Percentiles rank a stretch among this genome's conserved stretches.
Conservation (phyloP, 1,140 invertebrate species). For the Wiebesia pumilae region DNA sequence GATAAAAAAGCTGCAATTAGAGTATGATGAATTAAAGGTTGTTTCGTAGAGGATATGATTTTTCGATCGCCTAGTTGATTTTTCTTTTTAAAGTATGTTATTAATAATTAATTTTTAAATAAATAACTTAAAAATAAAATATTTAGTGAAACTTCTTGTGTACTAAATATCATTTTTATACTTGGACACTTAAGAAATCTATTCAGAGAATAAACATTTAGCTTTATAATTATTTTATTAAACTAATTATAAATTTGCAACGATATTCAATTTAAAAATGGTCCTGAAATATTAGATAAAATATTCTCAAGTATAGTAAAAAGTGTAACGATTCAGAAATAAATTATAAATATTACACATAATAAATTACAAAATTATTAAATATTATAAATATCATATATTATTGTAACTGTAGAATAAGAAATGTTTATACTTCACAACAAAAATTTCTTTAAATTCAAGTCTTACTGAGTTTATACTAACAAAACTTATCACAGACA, state of each 20-base stretch:
- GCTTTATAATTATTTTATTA: neutral
- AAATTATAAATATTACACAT: neutral
- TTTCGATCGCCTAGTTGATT: neutral
- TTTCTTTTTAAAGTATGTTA: neutral
- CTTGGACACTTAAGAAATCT: neutral
- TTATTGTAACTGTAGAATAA: neutral
- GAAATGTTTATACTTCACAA: no score
- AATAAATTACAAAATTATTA: neutral
- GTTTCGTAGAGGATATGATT: neutral
- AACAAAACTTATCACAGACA: neutral
- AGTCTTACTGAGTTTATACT: neutral
- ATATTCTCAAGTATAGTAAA: no score
- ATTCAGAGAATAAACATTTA: neutral
- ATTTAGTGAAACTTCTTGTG: no score
- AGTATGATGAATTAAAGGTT: neutral
- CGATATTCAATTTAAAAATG: neutral
- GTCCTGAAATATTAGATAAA: neutral
- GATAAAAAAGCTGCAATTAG: constrained; percentile 7
- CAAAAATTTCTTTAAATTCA: no score
- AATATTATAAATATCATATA: neutral
- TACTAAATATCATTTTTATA: no score
- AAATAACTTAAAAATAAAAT: no score
- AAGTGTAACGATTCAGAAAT: no score
- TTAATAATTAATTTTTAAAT: no score
- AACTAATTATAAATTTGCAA: neutral